Evolutionary conservation across 2,113 vertebrate species (phyloP).

Genomic region (Phylloscopus trochilus): DNA sequence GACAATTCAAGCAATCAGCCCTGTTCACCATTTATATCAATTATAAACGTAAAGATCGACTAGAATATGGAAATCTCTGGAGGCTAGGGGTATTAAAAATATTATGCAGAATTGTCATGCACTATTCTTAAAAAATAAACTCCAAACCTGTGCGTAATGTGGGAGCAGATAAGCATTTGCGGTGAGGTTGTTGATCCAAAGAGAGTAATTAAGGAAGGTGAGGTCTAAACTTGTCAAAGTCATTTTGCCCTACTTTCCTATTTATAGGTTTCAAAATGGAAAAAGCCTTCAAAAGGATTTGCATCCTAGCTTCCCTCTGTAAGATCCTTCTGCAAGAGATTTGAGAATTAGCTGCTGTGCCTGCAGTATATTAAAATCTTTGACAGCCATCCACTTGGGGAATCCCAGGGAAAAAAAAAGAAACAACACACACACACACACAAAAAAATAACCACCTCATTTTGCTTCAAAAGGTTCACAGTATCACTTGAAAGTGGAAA

Average conservation of each 20-base stretch:
- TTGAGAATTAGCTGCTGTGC: constrained; percentile 67
- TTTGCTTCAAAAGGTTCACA: constrained; percentile 56
- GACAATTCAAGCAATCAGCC: constrained; percentile 1
- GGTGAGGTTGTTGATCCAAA: constrained; percentile 62
- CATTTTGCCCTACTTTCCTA: constrained; percentile 65
- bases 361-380: constrained; percentile 68
- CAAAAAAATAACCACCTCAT: constrained; percentile 12
- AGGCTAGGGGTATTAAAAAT: constrained; percentile 40
- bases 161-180: constrained; percentile 59
- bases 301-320: constrained; percentile 56
- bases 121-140: constrained; percentile 61
- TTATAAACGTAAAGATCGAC: constrained; percentile 20
- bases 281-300: constrained; percentile 67
- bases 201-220: constrained; percentile 66
- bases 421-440: neutral
- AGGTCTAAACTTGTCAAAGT: constrained; percentile 63
- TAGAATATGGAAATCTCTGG: constrained; percentile 22
- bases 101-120: constrained; percentile 57
- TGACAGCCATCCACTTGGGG: constrained; percentile 68
- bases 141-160: constrained; percentile 53
- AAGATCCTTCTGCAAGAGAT: constrained; percentile 68
- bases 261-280: constrained; percentile 62
- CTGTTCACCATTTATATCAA: constrained; percentile 27
- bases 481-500: constrained; percentile 52
- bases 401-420: constrained; percentile 58